Conservation (phyloP, 2,797 vertebrate genomes). For the Chelon labrosus region DNA sequence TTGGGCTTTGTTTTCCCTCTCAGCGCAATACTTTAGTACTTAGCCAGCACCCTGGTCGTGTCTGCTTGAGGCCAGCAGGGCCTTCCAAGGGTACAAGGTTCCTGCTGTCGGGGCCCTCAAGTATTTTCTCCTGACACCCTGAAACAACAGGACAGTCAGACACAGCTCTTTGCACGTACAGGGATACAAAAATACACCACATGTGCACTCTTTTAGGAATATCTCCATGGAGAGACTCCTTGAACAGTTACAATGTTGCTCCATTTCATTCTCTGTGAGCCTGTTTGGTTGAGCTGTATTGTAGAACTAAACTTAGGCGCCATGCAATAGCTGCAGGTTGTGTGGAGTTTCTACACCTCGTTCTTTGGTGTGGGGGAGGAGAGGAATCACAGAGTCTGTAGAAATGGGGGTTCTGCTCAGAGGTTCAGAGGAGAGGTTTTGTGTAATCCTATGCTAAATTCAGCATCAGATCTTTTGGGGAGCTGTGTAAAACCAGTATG, state of each 20-base stretch:
- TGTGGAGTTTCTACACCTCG: constrained; percentile 68
- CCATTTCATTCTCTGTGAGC: constrained; percentile 60
- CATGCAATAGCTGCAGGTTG: constrained; percentile 78
- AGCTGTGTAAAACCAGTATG: constrained; percentile 81
- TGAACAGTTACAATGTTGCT: constrained; percentile 59
- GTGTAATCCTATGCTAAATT: constrained; percentile 87
- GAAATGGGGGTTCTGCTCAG: constrained; percentile 78
- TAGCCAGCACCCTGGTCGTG: constrained; percentile 59
- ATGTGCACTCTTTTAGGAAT: constrained; percentile 61
- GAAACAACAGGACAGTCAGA: constrained; percentile 58
- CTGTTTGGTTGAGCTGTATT: constrained; percentile 68
- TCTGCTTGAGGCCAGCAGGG: constrained; percentile 60
- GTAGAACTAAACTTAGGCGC: constrained; percentile 81
- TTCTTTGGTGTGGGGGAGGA: constrained; percentile 75
- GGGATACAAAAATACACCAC: constrained; percentile 50
- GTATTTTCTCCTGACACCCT: constrained; percentile 39
- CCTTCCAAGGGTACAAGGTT: constrained; percentile 42
- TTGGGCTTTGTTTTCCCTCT: constrained; percentile 63
- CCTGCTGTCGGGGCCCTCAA: constrained; percentile 38
- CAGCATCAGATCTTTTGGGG: constrained; percentile 83
- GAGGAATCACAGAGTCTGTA: constrained; percentile 77
- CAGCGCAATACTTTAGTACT: constrained; percentile 43
- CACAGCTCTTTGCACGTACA: constrained; percentile 44
- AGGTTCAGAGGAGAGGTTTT: constrained; percentile 79
- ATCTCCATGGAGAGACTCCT: constrained; percentile 64